Conservation (phyloP, 2,888 invertebrate genomes). For the Fragum whitleyi region DNA sequence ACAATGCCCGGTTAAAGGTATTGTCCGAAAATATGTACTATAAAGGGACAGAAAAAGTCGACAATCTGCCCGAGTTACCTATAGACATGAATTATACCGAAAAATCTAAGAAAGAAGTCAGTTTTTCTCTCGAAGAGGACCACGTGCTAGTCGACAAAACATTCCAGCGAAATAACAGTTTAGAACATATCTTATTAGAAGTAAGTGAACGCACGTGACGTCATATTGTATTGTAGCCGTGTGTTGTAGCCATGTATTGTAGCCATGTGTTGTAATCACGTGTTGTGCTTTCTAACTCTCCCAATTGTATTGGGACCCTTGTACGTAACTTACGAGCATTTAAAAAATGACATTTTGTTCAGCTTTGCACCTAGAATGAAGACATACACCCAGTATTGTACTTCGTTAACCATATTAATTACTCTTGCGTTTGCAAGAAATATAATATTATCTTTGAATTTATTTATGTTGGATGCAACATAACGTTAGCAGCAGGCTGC, state of each 20-base stretch:
- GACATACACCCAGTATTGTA: too few species aligned
- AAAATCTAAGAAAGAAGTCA: slow-evolving; percentile 70
- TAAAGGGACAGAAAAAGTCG: slow-evolving; percentile 62
- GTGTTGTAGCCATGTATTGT: not conserved
- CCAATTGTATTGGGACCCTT: too few species aligned
- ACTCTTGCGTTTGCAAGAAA: too few species aligned
- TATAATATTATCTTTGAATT: too few species aligned
- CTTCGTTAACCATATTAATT: too few species aligned
- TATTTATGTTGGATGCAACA: too few species aligned
- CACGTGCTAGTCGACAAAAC: slow-evolving; percentile 25
- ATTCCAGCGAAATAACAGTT: slow-evolving; percentile 50
- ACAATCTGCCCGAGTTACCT: slow-evolving; percentile 63
- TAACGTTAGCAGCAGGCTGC: too few species aligned
- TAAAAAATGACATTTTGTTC: too few species aligned
- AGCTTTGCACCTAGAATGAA: too few species aligned
- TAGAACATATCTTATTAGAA: slow-evolving; percentile 57
- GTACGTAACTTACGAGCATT: too few species aligned
- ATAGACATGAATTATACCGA: slow-evolving; percentile 58
- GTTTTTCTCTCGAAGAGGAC: slow-evolving; percentile 65
- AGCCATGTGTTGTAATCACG: not conserved
- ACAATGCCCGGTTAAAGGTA: slow-evolving; percentile 51
- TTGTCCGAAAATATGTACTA: slow-evolving; percentile 61
- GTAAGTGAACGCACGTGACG: slow-evolving; percentile 29
- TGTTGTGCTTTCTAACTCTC: not conserved
- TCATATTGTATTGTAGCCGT: not conserved